Evolutionary conservation across 2,113 vertebrate species (phyloP).

Genomic region (Polypterus senegalus): DNA sequence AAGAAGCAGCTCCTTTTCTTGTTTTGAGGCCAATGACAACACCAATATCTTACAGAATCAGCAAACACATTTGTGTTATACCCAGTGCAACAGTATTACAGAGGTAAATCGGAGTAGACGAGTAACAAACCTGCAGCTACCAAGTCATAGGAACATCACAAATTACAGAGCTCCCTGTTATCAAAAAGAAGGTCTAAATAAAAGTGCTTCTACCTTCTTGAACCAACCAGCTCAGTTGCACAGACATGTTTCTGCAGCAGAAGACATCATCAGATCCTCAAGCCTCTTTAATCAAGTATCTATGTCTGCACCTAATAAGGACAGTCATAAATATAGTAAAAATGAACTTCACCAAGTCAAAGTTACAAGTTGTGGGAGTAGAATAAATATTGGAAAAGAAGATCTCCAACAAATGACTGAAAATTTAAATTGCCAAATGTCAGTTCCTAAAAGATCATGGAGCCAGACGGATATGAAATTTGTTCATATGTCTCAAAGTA

Average conservation of each 20-base stretch:
- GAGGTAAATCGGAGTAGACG: conserved; percentile 52
- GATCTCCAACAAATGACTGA: conserved; percentile 52
- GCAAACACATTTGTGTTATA: conserved; percentile 38
- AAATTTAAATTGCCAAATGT: conserved; percentile 52
- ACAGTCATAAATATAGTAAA: conserved; percentile 21
- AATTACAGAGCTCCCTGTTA: conserved; percentile 33
- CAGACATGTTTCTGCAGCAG: conserved; percentile 15
- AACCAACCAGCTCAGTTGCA: conserved; percentile 44
- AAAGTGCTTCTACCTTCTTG: conserved; percentile 48
- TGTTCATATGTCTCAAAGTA: conserved; percentile 53
- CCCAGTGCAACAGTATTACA: conserved; percentile 40
- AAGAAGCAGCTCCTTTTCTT: conserved; percentile 53
- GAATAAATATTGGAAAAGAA: conserved; percentile 17
- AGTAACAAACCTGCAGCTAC: conserved; percentile 34
- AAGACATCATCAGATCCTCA: conserved; percentile 28
- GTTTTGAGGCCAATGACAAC: conserved; percentile 32
- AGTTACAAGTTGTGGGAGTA: conserved; percentile 26
- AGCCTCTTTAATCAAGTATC: conserved; percentile 15
- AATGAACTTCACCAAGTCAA: conserved; percentile 16
- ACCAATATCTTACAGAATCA: conserved; percentile 41
- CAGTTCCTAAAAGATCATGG: conserved; percentile 60
- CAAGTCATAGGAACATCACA: conserved; percentile 59
- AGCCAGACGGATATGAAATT: conserved; percentile 81
- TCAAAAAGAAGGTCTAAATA: conserved; percentile 30
- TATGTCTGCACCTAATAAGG: conserved; percentile 27